Conservation (phyloP, 2,113 vertebrate species). For the Arvicanthis niloticus region DNA sequence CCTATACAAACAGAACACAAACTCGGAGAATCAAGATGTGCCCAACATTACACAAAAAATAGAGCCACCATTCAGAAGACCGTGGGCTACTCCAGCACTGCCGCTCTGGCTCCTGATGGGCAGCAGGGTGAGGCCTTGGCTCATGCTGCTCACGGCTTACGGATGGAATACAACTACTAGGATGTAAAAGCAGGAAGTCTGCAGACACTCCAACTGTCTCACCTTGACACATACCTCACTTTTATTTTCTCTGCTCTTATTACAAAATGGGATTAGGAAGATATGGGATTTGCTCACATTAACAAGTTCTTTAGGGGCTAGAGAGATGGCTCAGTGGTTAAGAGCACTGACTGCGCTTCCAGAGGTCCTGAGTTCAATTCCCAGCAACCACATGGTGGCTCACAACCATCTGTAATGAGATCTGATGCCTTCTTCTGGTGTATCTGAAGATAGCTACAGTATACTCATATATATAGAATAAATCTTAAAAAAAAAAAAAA, state of each 20-base stretch:
- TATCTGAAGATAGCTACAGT: no score
- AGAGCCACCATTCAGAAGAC: neutral
- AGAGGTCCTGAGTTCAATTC: no score
- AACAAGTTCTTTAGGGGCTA: no score
- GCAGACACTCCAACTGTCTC: neutral
- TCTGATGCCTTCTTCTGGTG: no score
- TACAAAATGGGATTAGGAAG: neutral
- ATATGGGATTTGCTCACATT: neutral
- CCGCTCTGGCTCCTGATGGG: neutral
- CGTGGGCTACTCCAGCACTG: neutral
- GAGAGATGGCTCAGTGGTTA: no score
- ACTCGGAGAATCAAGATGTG: neutral
- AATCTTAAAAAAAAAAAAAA: no score
- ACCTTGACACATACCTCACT: neutral
- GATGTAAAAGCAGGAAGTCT: constrained; percentile 5
- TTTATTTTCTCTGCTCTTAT: constrained; percentile 15
- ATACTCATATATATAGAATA: no score
- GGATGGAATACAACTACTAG: neutral
- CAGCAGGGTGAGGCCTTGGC: neutral
- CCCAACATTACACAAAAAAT: constrained; percentile 7
- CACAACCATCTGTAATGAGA: no score
- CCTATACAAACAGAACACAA: neutral
- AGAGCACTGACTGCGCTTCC: no score
- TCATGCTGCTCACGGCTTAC: neutral
- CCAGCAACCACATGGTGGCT: no score